Base-by-base conservation (phyloP, 2,797 vertebrate genomes). In the Phataginus tricuspis region DNA sequence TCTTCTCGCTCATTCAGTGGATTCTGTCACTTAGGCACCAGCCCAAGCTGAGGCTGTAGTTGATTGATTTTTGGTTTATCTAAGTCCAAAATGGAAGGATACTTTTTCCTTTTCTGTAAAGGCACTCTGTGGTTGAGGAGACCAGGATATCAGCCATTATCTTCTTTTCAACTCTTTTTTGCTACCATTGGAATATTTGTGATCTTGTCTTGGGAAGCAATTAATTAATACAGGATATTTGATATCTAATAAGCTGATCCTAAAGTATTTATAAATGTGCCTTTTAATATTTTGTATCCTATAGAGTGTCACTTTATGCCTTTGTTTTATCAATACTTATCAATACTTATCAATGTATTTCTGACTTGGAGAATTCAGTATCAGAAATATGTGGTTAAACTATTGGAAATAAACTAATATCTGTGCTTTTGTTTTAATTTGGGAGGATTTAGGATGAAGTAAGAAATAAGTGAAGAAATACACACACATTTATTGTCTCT, bases 401-500 rank as follows among this genome's bases (percentile, higher is more conserved):
- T 49, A 57, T 6, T 68, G 8, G 82, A 80, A 92, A 59, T 61
- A 91, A 27, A 94, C 29, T n/a, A 91, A 59, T 72, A 57, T 71
- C 15, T 91, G 7, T 71, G 51, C 34, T 92, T 88, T 90, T 72
- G 25, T 72, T 83, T 71, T 61, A 79, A 39, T 74, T 79, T 92
- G 53, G 4, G n/a, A 88, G 25, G 19, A 45, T 86, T 66, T 85
- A 90, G 51, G 49, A 77, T 23, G 23, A 83, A 94, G 9, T 71
- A 18, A 80, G 5, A 80, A 34, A 7, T 23, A 45, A 78, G 13
- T 86, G 8, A 77, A 93, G 8, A 92, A 79, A 79, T 94, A 74
- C n/a, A 2, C 49, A 49, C 61, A 34, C 4, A 27, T 71, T 86
- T 97, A 10, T 98, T 96, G 63, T 97, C 59, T 97, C 97, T 92